A percentile compares a stretch with the other conserved stretches of the same genome.
phyloP scores from a whole-genome alignment of 2,797 vertebrate species.

The Enteromius argenteus region DNA sequence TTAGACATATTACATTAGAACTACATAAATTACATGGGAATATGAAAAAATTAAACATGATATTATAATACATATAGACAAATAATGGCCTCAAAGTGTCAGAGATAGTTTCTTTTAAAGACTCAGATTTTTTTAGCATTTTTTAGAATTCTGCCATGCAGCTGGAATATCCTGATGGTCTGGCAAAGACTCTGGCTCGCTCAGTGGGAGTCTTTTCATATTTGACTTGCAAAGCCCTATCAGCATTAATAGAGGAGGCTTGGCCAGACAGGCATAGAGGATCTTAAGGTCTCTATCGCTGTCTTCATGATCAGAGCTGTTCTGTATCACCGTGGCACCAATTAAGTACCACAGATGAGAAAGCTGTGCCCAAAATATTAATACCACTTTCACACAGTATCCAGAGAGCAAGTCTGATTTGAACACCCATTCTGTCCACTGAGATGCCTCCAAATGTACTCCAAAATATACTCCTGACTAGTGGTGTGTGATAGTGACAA shows the following conservation, averaged over 20 bases:
- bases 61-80: not conserved
- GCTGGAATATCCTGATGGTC: not conserved
- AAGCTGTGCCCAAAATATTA: not conserved
- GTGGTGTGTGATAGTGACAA: not conserved
- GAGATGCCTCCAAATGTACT: not conserved
- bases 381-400: not conserved
- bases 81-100: not conserved
- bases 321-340: not conserved
- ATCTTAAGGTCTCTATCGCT: not conserved
- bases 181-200: not conserved
- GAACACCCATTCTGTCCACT: not conserved
- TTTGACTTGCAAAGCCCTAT: not conserved
- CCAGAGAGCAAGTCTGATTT: not conserved
- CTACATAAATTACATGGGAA: not conserved
- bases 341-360: not conserved
- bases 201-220: constrained; percentile 10
- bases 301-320: not conserved
- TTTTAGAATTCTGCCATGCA: not conserved
- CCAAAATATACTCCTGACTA: not conserved
- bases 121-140: not conserved
- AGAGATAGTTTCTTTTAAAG: not conserved
- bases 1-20: not conserved
- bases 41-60: not conserved
- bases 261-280: not conserved
- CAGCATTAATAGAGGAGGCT: constrained; percentile 8